Conservation (phyloP, 2,888 invertebrate genomes). For the Oeneis ivallda region DNA sequence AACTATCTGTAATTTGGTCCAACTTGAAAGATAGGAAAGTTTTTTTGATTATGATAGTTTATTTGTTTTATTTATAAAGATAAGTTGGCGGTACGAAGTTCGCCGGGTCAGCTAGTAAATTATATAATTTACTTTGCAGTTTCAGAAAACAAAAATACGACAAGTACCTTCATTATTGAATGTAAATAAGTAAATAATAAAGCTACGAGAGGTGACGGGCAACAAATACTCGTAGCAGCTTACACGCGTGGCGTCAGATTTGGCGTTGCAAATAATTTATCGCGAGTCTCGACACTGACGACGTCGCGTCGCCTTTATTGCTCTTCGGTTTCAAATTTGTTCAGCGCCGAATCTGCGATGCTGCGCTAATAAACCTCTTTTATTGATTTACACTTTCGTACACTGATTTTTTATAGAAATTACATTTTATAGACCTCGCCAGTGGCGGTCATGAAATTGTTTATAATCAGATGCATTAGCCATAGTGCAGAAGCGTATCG, state of each 20-base stretch:
- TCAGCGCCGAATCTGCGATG: slow-evolving; percentile 18
- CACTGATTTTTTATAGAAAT: background rate
- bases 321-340: slow-evolving; percentile 26
- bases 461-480: no score
- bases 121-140: no score
- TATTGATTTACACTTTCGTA: background rate
- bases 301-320: slow-evolving; percentile 30
- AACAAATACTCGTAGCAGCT: slow-evolving; percentile 35
- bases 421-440: no score
- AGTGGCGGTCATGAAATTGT: no score
- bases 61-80: no score
- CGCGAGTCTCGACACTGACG: slow-evolving; percentile 40
- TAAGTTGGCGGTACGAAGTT: no score
- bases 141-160: background rate
- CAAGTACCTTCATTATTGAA: background rate
- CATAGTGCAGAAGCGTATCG: no score
- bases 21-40: no score
- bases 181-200: slow-evolving; percentile 1
- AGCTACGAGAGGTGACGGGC: slow-evolving; percentile 6
- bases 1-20: no score
- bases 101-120: no score
- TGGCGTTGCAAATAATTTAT: slow-evolving; percentile 56
- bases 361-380: slow-evolving; percentile 19
- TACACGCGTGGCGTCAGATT: slow-evolving; percentile 46
- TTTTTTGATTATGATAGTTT: no score